A percentile compares a stretch with the other conserved stretches of the same genome.
These are phyloP conservation scores for Cerastis rubricosa DNA, from an alignment of 2,888 invertebrate genomes.

Conservation along the genomic window DNA sequence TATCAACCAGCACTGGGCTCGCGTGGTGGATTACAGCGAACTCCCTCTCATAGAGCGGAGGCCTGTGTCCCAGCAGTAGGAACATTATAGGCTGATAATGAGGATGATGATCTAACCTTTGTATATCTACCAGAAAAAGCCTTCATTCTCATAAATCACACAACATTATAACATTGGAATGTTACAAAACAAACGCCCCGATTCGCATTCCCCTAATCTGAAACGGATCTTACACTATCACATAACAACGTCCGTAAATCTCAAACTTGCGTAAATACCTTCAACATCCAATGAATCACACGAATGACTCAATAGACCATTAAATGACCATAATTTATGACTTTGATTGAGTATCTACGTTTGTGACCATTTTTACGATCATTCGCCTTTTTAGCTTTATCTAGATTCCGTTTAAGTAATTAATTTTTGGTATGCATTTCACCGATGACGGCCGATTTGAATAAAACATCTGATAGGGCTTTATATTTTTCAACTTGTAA, in stretches of 20 bases:
- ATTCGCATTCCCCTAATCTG: conserved; percentile 12
- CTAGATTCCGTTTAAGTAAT: conserved; percentile 69
- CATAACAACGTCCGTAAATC: conserved; percentile 45
- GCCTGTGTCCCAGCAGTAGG: too few species aligned
- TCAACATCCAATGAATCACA: conserved; percentile 64
- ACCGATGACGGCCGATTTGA: conserved; percentile 54
- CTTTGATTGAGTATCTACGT: conserved; percentile 73
- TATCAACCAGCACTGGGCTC: too few species aligned
- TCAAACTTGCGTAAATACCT: conserved; percentile 55
- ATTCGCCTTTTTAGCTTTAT: conserved; percentile 71
- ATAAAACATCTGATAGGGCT: conserved; percentile 39
- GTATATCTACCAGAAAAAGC: not conserved
- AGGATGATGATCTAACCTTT: too few species aligned
- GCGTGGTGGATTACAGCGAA: too few species aligned
- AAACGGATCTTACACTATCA: conserved; percentile 51
- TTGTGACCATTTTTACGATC: conserved; percentile 76
- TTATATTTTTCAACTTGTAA: conserved; percentile 45
- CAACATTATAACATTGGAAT: not conserved
- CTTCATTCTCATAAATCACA: not conserved
- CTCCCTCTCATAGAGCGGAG: too few species aligned
- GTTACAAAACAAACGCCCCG: conserved; percentile 20
- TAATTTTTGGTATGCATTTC: conserved; percentile 67
- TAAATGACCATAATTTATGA: conserved; percentile 79
- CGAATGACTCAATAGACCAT: conserved; percentile 69
- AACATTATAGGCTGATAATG: too few species aligned